Evolutionary conservation across 2,113 vertebrate species (phyloP), one percentile per base, ranked within the genome.

Genomic region (Toxotes chatareus): DNA sequence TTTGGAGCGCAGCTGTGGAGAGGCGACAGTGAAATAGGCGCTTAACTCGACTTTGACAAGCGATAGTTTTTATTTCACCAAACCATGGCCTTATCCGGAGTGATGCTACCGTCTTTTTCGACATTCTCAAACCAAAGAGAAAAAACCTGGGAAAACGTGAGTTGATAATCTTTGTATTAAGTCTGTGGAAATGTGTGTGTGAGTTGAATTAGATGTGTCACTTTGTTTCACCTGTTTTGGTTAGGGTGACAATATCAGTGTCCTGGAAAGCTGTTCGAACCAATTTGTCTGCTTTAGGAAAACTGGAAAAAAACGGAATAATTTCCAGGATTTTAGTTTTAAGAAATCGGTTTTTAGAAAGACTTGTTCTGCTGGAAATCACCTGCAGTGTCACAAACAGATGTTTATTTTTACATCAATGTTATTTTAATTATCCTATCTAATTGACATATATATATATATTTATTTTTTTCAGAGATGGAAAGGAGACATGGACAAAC

Each of bases 61-160:
- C 90, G 8, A 83, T 57, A 73, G 57, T 70, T 81, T 6, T 70
- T 84, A 81, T 79, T 85, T 84, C 59, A 72, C 55, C 65, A 19
- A 87, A 92, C 90, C 72, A 98, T 98, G 97, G 96, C 97, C 89
- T 96, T 97, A 86, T 95, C 95, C 85, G 96, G 96, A 79, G 95
- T 97, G 85, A 97, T 97, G 93, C 95, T 99, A 73, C 98, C 98
- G 73, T 97, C 98, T 31, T 97, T 99, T 85, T 93, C 98, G 65
- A 98, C 98, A n/a, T 99, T 99, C 93, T 93, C 97, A 70, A 96
- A 92, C 91, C 96, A 96, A 82, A 96, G 95, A 94, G 96, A 97
- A 21, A 97, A 96, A 93, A 91, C 94, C 87, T 93, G 95, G 91
- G 97, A 97, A 93, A 95, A 96, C 92, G 97, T 99, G 95, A 98